Conservation (phyloP, 1,140 invertebrate genomes). For the Atopsyche davidsoni region DNA sequence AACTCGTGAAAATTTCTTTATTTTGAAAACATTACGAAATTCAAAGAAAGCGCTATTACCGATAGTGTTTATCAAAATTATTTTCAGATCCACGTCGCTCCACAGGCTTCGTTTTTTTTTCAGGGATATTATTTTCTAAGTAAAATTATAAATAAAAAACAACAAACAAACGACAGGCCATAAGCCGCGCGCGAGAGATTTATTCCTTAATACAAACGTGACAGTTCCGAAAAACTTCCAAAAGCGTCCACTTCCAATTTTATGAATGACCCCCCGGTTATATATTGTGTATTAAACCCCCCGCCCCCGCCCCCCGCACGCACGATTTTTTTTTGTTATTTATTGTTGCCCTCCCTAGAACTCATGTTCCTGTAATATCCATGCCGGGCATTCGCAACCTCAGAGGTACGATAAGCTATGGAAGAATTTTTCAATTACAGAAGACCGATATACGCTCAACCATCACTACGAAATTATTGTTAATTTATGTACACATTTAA, state of each 20-base stretch:
- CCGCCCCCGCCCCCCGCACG: conserved; percentile 12
- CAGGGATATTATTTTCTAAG: neutral
- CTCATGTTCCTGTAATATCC: conserved; percentile 30
- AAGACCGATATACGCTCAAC: too few species aligned
- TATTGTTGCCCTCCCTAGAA: conserved; percentile 26
- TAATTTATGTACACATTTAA: too few species aligned
- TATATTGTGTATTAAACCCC: conserved; percentile 23
- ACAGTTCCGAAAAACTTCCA: conserved; percentile 28
- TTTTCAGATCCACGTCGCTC: too few species aligned
- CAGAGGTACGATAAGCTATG: too few species aligned
- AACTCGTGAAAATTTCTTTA: too few species aligned
- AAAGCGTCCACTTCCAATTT: conserved; percentile 31
- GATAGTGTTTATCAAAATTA: too few species aligned
- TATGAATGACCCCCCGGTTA: conserved; percentile 31
- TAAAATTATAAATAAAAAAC: conserved; percentile 3
- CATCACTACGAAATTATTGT: too few species aligned
- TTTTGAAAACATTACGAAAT: too few species aligned
- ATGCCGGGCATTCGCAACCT: conserved; percentile 29
- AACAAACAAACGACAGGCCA: conserved; percentile 15
- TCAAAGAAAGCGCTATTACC: too few species aligned
- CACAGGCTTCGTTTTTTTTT: too few species aligned
- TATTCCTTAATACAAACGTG: conserved; percentile 31
- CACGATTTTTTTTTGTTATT: conserved; percentile 27
- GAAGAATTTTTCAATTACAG: too few species aligned
- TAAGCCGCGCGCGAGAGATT: conserved; percentile 26